These are phyloP conservation scores for Pelobates fuscus DNA, from an alignment of 2,113 vertebrate species.

Conservation along the genomic window DNA sequence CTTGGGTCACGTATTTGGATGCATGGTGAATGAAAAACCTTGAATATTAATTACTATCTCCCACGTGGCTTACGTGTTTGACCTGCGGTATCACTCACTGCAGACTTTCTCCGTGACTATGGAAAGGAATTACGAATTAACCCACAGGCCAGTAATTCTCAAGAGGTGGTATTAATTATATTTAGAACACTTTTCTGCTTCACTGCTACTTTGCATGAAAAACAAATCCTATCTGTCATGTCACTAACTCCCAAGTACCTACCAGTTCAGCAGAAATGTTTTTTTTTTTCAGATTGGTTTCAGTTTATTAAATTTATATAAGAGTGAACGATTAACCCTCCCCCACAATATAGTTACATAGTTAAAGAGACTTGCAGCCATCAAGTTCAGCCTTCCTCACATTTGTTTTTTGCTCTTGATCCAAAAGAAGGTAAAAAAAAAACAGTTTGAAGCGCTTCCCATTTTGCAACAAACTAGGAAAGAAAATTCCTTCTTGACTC, in stretches of 20 bases:
- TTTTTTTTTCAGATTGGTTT: neutral
- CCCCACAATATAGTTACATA: too few relatives aligned
- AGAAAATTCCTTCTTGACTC: too few relatives aligned
- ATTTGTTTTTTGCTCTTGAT: too few relatives aligned
- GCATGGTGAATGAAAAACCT: neutral
- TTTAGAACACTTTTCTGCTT: constrained; percentile 34
- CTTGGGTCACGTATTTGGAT: neutral
- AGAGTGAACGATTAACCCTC: too few relatives aligned
- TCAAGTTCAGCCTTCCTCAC: too few relatives aligned
- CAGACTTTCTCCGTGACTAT: constrained; percentile 2
- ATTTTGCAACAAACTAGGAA: too few relatives aligned
- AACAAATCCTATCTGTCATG: constrained; percentile 13
- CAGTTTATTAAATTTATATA: neutral
- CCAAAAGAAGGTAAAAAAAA: too few relatives aligned
- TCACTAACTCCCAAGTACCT: neutral
- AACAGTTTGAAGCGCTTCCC: too few relatives aligned
- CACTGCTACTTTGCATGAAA: constrained; percentile 7
- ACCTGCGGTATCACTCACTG: neutral
- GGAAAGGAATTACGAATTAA: constrained; percentile 19
- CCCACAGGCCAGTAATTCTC: neutral
- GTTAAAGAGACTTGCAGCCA: too few relatives aligned
- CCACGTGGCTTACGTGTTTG: neutral
- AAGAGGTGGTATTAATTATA: constrained; percentile 29
- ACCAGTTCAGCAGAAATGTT: neutral
- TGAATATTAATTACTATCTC: neutral